These are phyloP conservation scores for Amphipoea oculea DNA, from an alignment of 2,888 invertebrate genomes.

Conservation along the genomic window DNA sequence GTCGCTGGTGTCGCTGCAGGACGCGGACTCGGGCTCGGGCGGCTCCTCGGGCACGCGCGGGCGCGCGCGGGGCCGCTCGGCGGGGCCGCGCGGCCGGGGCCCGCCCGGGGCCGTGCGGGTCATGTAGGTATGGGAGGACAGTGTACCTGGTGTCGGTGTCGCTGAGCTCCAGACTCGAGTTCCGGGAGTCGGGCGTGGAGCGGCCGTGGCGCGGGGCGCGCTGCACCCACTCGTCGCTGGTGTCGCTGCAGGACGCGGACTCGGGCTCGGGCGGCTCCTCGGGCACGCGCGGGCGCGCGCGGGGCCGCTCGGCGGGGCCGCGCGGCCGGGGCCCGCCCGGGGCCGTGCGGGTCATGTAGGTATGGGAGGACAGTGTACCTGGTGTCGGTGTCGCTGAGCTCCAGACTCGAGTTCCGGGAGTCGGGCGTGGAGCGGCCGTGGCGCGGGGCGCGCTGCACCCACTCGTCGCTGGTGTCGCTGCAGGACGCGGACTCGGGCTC, in stretches of 20 bases:
- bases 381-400: slow-evolving; percentile 69
- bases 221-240: slow-evolving; percentile 80
- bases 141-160: slow-evolving; percentile 65
- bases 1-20: slow-evolving; percentile 78
- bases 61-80: slow-evolving; percentile 57
- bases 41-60: slow-evolving; percentile 49
- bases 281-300: slow-evolving; percentile 55
- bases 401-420: slow-evolving; percentile 63
- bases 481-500: slow-evolving; percentile 67
- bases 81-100: slow-evolving; percentile 54
- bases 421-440: slow-evolving; percentile 45
- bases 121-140: slow-evolving; percentile 77
- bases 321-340: slow-evolving; percentile 55
- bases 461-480: slow-evolving; percentile 79
- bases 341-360: slow-evolving; percentile 91
- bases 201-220: slow-evolving; percentile 67
- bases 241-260: slow-evolving; percentile 71
- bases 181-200: slow-evolving; percentile 56
- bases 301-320: slow-evolving; percentile 53
- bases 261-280: slow-evolving; percentile 63
- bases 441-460: slow-evolving; percentile 75
- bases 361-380: slow-evolving; percentile 20
- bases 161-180: slow-evolving; percentile 67
- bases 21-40: slow-evolving; percentile 63
- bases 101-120: slow-evolving; percentile 88